Evolutionary conservation across 92 coral and sea anemone genomes (phyloP).

Genomic region (Desmophyllum pertusum): DNA sequence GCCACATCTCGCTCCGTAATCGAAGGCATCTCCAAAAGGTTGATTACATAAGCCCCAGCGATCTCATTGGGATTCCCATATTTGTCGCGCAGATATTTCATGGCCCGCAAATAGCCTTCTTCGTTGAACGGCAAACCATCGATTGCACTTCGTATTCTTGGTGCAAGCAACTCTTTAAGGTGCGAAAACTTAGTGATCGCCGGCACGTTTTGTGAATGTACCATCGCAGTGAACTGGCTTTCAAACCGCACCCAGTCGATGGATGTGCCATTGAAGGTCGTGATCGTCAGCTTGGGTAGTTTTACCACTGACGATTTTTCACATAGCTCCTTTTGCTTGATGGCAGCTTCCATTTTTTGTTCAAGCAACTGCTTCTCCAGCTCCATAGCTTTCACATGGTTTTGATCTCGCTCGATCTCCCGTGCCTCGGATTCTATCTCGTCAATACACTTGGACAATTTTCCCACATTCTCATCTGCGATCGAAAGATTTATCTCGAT

Average conservation of each 20-base stretch:
- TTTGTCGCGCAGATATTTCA: conserved; percentile 45
- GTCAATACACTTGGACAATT: neutral
- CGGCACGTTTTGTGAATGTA: conserved; percentile 34
- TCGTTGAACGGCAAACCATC: conserved; percentile 47
- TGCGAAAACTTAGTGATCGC: conserved; percentile 45
- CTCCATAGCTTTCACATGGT: no score
- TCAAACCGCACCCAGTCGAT: neutral
- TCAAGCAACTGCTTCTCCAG: no score
- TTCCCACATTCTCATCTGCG: conserved; percentile 22
- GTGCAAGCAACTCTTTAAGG: conserved; percentile 34
- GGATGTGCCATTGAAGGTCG: no score
- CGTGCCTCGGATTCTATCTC: neutral
- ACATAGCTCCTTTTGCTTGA: no score
- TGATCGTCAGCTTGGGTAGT: no score
- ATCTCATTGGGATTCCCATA: conserved; percentile 58
- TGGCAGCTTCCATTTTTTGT: no score
- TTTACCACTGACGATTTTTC: no score
- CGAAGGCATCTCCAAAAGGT: conserved; percentile 38
- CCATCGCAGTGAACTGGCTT: conserved; percentile 43
- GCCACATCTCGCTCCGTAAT: conserved; percentile 52
- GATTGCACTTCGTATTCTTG: conserved; percentile 25
- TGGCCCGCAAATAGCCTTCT: conserved; percentile 51
- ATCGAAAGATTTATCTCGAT: conserved; percentile 10
- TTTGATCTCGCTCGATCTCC: no score
- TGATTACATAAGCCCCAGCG: conserved; percentile 47